A percentile compares a stretch with the other conserved stretches of the same genome.
phyloP scores from a whole-genome alignment of 2,888 invertebrate genomes.

The Ptychoptera contaminata region DNA sequence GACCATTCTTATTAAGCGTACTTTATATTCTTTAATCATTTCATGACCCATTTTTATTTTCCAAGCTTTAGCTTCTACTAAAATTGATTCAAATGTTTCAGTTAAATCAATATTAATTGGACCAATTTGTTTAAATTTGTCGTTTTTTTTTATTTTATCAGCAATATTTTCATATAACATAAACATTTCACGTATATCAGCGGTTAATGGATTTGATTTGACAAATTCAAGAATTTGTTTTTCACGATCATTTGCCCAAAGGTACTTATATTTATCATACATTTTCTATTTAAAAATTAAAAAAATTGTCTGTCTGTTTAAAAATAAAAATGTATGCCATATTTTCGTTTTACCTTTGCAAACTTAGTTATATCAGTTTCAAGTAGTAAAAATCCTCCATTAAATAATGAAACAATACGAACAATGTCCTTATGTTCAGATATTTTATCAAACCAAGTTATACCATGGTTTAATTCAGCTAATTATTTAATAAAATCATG shows the following conservation, averaged over 20 bases:
- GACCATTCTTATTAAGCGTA: conserved; percentile 44
- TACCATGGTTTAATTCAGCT: conserved; percentile 26
- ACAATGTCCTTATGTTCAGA: conserved; percentile 69
- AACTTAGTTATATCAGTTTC: conserved; percentile 49
- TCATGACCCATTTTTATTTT: conserved; percentile 49
- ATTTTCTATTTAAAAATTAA: conserved; percentile 28
- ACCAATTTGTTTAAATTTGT: not conserved
- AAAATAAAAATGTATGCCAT: not conserved
- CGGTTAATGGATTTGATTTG: conserved; percentile 46
- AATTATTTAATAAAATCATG: not conserved
- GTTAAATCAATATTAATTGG: not conserved
- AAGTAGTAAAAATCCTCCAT: conserved; percentile 55
- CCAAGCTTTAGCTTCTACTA: conserved; percentile 59
- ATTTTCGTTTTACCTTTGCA: conserved; percentile 29
- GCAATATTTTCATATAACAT: conserved; percentile 46
- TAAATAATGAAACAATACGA: conserved; percentile 54
- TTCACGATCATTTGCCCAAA: conserved; percentile 57
- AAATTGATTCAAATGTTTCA: conserved; percentile 42
- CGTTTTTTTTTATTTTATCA: conserved; percentile 40
- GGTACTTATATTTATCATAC: conserved; percentile 24
- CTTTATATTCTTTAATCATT: conserved; percentile 45
- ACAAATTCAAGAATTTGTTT: conserved; percentile 40
- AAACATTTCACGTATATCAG: conserved; percentile 54
- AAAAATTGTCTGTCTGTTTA: not conserved
- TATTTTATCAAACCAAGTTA: conserved; percentile 55